Evolutionary conservation across 2,113 vertebrate genomes (phyloP), one percentile per base, ranked within the genome.

Genomic region (Ailuropoda melanoleuca): DNA sequence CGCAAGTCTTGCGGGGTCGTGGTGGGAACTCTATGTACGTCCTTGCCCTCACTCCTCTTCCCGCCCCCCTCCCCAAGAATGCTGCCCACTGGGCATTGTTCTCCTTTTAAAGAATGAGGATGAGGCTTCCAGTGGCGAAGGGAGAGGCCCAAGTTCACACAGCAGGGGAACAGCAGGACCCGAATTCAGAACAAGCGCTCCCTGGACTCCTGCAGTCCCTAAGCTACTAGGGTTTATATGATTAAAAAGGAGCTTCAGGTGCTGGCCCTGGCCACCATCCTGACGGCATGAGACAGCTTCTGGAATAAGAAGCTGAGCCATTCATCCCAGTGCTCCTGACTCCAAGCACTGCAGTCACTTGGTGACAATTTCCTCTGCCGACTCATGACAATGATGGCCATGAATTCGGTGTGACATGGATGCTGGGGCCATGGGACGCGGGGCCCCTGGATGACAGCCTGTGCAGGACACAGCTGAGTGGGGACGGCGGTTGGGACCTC

Each of bases 371-470:
- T 56, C 55, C 50, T 55, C 74, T 0, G 4, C 21, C 34, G 34
- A 12, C 12, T 17, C 8, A 1, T 0, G 37, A 66, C 43, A 78
- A 62, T 26, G 26, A 1, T 5, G 1, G 1, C 0, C 6, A 12
- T n/a, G 15, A n/a, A 34, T 7, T 48, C 43, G 17, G 11, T 39
- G 18, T 26, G 74, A 48, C 26, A 2, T 77, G 43, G 74, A 77
- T 29, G 1, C 43, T 18, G 43, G 74, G 43, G 26, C 43, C 1
- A 0, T 62, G 43, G 56, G 29, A 37, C 1, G 0, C 8, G 3
- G 14, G 29, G 48, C 24, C 46, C 53, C 17, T 6, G 1, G n/a
- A 60, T 24, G 24, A 31, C 34, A 4, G 50, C 56, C 39, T 12
- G 13, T 4, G 12, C 10, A 14, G 64, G 37, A n/a, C 1, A 0